Evolutionary conservation across 2,888 invertebrate genomes (phyloP).

Genomic region (Metalampra italica): DNA sequence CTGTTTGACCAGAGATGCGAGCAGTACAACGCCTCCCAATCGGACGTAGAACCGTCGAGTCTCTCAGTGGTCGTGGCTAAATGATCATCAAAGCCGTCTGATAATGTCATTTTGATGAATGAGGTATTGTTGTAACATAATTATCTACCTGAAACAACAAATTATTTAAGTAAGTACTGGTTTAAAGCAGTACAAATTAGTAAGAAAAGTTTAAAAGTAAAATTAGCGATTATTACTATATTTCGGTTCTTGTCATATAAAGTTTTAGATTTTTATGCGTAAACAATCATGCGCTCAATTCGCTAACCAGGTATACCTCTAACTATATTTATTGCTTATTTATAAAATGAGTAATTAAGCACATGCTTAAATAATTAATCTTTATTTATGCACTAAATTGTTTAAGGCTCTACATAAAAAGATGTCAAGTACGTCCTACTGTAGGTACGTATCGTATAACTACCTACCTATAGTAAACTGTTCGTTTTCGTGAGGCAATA

Average conservation of each 20-base stretch:
- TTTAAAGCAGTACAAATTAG: background rate
- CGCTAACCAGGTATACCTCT: no score
- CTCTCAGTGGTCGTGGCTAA: constrained; percentile 33
- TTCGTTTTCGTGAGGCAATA: background rate
- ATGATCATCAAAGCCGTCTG: constrained; percentile 40
- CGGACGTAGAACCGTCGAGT: constrained; percentile 41
- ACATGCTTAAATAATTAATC: no score
- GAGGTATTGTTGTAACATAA: constrained; percentile 18
- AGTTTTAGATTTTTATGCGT: no score
- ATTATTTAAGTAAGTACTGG: constrained; percentile 7
- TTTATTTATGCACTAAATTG: no score
- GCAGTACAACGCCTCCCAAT: constrained; percentile 61
- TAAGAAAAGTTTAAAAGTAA: background rate
- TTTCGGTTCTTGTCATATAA: no score
- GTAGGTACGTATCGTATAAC: no score
- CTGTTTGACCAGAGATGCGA: constrained; percentile 65
- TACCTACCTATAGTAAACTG: background rate
- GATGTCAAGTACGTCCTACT: no score
- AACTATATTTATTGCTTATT: no score
- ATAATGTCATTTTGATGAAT: constrained; percentile 50
- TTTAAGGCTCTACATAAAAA: no score
- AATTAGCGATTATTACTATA: no score
- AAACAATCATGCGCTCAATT: no score
- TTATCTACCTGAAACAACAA: constrained; percentile 30
- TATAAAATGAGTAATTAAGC: no score